A percentile compares a stretch with the other conserved stretches of the same genome.
Evolutionary conservation across 2,888 invertebrate genomes (phyloP).

Genomic region (Halocaridina rubra): DNA sequence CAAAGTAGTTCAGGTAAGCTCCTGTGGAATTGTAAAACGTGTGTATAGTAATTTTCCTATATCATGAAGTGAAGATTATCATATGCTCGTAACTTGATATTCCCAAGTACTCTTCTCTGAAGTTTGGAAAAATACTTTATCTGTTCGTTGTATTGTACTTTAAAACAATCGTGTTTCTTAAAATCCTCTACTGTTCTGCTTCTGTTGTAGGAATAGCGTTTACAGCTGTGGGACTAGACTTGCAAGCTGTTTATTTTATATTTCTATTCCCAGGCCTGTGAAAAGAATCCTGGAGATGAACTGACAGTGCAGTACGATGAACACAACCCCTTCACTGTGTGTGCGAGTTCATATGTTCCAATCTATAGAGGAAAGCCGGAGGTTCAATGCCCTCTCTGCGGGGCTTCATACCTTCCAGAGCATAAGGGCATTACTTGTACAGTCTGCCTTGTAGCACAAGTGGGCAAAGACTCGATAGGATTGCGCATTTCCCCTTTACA

Average conservation of each 20-base stretch:
- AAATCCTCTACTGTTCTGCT: too few species aligned
- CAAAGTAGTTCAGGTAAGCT: slow-evolving; percentile 81
- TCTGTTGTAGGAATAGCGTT: too few species aligned
- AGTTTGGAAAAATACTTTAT: too few species aligned
- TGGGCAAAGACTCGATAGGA: slow-evolving; percentile 90
- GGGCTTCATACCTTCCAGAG: slow-evolving; percentile 86
- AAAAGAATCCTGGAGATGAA: slow-evolving; percentile 89
- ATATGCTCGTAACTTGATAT: too few species aligned
- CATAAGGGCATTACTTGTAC: slow-evolving; percentile 85
- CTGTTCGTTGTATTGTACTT: too few species aligned
- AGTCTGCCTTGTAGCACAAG: slow-evolving; percentile 88
- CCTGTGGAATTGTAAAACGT: too few species aligned
- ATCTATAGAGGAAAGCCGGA: slow-evolving; percentile 96
- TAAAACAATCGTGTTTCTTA: too few species aligned
- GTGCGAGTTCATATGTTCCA: slow-evolving; percentile 90
- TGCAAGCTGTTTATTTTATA: too few species aligned
- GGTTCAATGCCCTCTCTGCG: slow-evolving; percentile 92
- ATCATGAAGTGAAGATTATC: too few species aligned
- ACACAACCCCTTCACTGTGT: slow-evolving; percentile 96
- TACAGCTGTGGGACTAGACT: too few species aligned
- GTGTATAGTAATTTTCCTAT: too few species aligned
- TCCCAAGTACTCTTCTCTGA: too few species aligned
- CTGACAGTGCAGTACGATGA: slow-evolving; percentile 92
- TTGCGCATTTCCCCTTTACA: slow-evolving; percentile 84
- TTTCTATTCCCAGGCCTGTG: slow-evolving; percentile 78